phyloP scores from a whole-genome alignment of 2,113 vertebrate genomes.

The Oryctolagus cuniculus region DNA sequence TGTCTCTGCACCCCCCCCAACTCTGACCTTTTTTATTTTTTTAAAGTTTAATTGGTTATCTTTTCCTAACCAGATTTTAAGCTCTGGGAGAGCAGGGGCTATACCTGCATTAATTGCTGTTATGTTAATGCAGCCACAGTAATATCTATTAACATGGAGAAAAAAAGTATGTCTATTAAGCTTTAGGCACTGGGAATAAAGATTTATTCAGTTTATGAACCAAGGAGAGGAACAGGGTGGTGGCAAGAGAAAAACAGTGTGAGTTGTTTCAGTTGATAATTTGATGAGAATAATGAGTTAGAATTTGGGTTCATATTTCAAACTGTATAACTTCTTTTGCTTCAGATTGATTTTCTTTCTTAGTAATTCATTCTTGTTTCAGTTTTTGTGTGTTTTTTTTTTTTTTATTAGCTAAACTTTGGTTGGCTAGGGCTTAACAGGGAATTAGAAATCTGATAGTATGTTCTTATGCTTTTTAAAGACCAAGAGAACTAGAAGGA shows the following conservation, averaged over 20 bases:
- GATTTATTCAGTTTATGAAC: neutral
- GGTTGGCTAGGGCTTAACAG: neutral
- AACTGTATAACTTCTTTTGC: constrained; percentile 16
- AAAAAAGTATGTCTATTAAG: neutral
- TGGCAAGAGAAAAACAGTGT: neutral
- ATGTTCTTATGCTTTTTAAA: constrained; percentile 58
- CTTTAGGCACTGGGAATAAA: neutral
- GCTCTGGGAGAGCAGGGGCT: neutral
- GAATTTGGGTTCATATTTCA: constrained; percentile 52
- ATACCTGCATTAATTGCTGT: neutral
- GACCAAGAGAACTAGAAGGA: constrained; percentile 41
- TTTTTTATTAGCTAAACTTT: neutral
- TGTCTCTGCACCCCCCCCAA: too few species aligned
- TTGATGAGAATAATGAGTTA: constrained; percentile 38
- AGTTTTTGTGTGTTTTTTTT: neutral
- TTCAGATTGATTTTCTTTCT: neutral
- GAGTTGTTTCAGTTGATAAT: neutral
- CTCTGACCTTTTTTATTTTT: too few species aligned
- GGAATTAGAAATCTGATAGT: constrained; percentile 31
- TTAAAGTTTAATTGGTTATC: neutral
- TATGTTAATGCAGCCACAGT: neutral
- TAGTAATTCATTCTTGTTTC: constrained; percentile 56
- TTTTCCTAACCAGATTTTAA: neutral
- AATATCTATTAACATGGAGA: neutral
- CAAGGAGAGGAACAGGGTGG: neutral